phyloP scores from a whole-genome alignment of 2,797 vertebrate species.

The Lagocephalus sceleratus region DNA sequence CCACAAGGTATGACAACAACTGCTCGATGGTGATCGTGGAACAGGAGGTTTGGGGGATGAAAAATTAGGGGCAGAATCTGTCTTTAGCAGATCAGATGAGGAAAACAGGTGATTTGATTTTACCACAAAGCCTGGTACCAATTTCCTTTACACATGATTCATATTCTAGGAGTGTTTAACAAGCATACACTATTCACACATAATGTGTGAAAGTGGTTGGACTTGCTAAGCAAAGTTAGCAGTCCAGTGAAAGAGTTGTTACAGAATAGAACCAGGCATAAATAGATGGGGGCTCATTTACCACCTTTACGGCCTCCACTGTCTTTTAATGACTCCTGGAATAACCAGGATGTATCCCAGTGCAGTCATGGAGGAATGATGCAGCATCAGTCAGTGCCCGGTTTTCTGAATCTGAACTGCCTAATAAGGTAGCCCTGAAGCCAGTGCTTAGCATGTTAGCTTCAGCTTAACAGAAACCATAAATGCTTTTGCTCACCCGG shows the following conservation, averaged over 20 bases:
- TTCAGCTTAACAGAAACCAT: neutral
- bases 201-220: too few species aligned
- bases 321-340: neutral
- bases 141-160: neutral
- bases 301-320: neutral
- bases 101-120: conserved; percentile 33
- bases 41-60: conserved; percentile 54
- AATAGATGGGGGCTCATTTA: too few species aligned
- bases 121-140: conserved; percentile 18
- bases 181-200: too few species aligned
- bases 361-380: neutral
- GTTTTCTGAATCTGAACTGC: neutral
- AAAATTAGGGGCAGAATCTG: conserved; percentile 48
- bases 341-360: neutral
- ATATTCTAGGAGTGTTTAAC: too few species aligned
- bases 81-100: conserved; percentile 37
- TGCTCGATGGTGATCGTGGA: conserved; percentile 41
- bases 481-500: neutral
- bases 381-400: neutral
- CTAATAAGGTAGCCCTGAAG: neutral
- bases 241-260: too few species aligned
- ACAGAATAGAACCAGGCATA: too few species aligned
- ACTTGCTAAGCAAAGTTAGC: too few species aligned
- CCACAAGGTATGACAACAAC: conserved; percentile 38
- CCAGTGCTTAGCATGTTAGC: too few species aligned